These are phyloP conservation scores for Crocidura indochinensis DNA, from an alignment of 2,797 vertebrate species.

Conservation along the genomic window DNA sequence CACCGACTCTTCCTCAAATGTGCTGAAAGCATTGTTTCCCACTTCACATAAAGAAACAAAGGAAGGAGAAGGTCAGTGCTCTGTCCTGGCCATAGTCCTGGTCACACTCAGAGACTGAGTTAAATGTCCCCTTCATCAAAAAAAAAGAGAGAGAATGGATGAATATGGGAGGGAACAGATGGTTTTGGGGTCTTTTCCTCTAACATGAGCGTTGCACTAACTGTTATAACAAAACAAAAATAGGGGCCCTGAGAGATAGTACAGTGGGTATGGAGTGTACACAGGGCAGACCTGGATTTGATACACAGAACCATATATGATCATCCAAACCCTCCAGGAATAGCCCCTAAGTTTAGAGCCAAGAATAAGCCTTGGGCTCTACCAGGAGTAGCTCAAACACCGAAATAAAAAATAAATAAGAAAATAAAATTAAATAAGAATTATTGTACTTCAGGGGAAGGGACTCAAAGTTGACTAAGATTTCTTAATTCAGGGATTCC, in stretches of 20 bases:
- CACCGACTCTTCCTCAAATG: background rate
- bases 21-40: background rate
- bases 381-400: too few relatives aligned
- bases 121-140: background rate
- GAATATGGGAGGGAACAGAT: background rate
- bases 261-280: too few relatives aligned
- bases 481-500: background rate
- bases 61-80: background rate
- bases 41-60: background rate
- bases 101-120: background rate
- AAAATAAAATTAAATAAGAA: constrained; percentile 13
- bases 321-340: too few relatives aligned
- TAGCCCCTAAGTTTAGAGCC: too few relatives aligned
- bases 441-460: background rate
- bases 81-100: background rate
- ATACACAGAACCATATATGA: too few relatives aligned
- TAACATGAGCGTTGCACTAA: background rate
- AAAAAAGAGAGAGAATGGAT: constrained; percentile 1
- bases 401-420: too few relatives aligned
- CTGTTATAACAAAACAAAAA: background rate
- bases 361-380: too few relatives aligned
- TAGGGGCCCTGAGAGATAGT: too few relatives aligned
- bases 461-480: background rate
- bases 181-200: background rate
- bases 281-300: too few relatives aligned